These are phyloP conservation scores for Alligator sinensis DNA, from an alignment of 2,113 vertebrate genomes.

Conservation along the genomic window DNA sequence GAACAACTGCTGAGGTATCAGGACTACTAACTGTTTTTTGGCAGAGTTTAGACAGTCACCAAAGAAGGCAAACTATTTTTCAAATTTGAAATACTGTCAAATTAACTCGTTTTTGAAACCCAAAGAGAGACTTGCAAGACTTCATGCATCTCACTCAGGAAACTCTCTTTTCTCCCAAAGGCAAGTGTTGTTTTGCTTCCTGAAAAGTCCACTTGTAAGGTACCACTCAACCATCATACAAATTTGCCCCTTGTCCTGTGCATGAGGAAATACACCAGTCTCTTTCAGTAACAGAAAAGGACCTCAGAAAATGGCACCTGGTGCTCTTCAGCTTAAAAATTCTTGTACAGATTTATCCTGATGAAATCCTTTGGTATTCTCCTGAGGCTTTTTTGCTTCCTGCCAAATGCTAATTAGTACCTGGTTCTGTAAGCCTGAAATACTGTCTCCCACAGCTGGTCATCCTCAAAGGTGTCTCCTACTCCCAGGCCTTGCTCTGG, in stretches of 20 bases:
- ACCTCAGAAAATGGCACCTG: constrained; percentile 59
- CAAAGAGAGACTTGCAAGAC: neutral
- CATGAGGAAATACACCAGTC: constrained; percentile 33
- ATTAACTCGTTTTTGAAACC: neutral
- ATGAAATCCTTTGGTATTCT: constrained; percentile 71
- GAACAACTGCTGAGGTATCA: neutral
- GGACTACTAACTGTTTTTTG: neutral
- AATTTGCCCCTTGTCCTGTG: neutral
- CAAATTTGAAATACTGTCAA: neutral
- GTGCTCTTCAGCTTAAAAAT: constrained; percentile 41
- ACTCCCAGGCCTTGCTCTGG: constrained; percentile 33
- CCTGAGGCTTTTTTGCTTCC: constrained; percentile 58
- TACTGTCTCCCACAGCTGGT: constrained; percentile 61
- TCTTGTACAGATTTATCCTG: constrained; percentile 55
- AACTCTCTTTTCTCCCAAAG: neutral
- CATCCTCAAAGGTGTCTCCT: constrained; percentile 31
- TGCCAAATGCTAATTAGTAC: constrained; percentile 70
- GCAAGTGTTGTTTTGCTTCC: neutral
- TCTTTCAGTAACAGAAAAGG: constrained; percentile 34
- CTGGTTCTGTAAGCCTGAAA: constrained; percentile 59
- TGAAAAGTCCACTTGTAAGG: neutral
- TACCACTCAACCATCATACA: neutral
- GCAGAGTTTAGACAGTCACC: neutral
- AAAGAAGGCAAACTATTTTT: neutral
- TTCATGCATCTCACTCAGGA: neutral